Conservation (phyloP, 2,113 vertebrate genomes). For the Benitochromis conjunctus region DNA sequence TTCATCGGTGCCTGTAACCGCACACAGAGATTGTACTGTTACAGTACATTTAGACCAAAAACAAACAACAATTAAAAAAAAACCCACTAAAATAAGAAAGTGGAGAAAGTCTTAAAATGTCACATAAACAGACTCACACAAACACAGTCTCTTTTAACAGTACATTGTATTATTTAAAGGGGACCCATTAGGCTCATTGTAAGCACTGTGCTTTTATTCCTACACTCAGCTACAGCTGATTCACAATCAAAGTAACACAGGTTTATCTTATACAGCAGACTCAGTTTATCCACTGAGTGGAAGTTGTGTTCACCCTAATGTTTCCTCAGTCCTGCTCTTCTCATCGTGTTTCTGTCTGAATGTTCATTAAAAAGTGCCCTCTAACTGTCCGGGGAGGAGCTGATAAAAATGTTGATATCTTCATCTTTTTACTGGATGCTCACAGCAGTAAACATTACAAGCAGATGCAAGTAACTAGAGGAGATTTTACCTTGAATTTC, state of each 20-base stretch:
- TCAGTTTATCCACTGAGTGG: background rate
- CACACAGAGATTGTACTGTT: background rate
- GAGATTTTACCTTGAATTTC: background rate
- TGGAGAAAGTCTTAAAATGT: background rate
- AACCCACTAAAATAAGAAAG: background rate
- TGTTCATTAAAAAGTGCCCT: background rate
- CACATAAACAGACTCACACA: background rate
- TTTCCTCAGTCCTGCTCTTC: background rate
- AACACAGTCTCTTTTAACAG: background rate
- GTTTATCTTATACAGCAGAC: background rate
- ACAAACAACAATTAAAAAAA: background rate
- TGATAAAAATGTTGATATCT: background rate
- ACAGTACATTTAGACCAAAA: background rate
- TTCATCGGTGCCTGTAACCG: constrained; percentile 21
- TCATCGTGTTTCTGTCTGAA: background rate
- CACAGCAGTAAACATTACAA: background rate
- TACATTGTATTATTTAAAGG: background rate
- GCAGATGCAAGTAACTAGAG: background rate
- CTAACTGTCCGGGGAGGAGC: background rate
- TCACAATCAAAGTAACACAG: background rate
- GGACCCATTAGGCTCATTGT: background rate
- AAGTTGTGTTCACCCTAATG: background rate
- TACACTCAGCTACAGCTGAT: background rate
- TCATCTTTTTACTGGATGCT: background rate
- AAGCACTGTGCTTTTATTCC: background rate